Base-by-base conservation (phyloP, 2,888 invertebrate genomes). In the Lamellibrachia satsuma region DNA sequence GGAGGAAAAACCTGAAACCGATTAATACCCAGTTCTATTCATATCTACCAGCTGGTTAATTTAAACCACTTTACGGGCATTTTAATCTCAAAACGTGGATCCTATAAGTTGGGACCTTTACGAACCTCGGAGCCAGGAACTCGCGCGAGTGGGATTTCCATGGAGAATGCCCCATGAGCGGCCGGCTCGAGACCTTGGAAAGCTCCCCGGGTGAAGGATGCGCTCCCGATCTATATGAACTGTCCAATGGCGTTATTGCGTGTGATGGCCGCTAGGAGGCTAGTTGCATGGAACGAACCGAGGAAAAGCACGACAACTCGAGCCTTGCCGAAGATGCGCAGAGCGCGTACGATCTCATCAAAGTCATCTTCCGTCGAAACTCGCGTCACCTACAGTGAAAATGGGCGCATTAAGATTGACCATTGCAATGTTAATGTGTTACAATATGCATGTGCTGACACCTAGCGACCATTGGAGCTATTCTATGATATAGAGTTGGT, bases 301-400 rank as follows among this genome's bases (percentile, higher is more conserved):
- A 75, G 75, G 22, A 75, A 75, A n/a, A 75, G 75, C 4, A 75
- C 75, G 75, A 75, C 75, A 22, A 22, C 75, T n/a, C 75, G 75
- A 75, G 75, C 75, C 22, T 75, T 75, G 75, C 75, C 75, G 75
- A 75, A 75, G 75, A 75, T 22, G 75, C 75, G 75, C 75, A 75
- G 75, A 15, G 75, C 75, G 75, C 75, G 75, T 22, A 75, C 22
- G 75, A 75, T 75, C 22, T 75, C 15, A 22, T 75, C 75, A 75
- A 75, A 75, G n/a, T 75, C n/a, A 3, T 75, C n/a, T n/a, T 75
- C 75, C 75, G 75, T 75, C 75, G 75, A 75, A 22, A 22, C 75
- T 6, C 75, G 75, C n/a, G 75, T 75, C 75, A 75, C 75, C 75
- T 75, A 39, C 39, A 75, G 75, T 4, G 15, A 6, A 75, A 75